Evolutionary conservation across 2,797 vertebrate species (phyloP), one percentile per base, ranked within the genome.

Genomic region (Poeciliopsis gracilis): DNA sequence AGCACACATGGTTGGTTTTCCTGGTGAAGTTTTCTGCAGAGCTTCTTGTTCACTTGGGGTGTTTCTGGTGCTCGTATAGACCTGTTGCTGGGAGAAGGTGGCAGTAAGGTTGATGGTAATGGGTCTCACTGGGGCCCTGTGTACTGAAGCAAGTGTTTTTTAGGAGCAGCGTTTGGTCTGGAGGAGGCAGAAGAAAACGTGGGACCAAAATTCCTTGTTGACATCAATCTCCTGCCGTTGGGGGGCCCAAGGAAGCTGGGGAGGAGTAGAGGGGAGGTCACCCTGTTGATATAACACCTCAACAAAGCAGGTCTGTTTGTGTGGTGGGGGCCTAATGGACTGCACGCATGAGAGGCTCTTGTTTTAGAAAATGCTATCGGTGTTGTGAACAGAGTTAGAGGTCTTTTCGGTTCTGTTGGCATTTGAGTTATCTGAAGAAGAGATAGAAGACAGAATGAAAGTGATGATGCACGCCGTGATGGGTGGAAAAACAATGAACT

Each of bases 241-340:
- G 93, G 95, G 93, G 93, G 95, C 93, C 93, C 93, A 91, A 95
- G 91, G 94, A 95, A 95, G 92, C 91, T 76, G 88, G 89, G 86
- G 89, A 91, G 92, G 91, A 93, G 92, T 87, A 89, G 92, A 93
- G 90, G 91, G 89, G 90, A 89, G 93, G 91, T 93, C 87, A 83
- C 91, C 88, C 87, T 96, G 95, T 96, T 95, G 94, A 95, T 95
- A 92, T 92, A 95, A 96, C 94, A 95, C 95, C 95, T 95, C 92
- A 95, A 95, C 95, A 96, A 96, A 95, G 94, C 94, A 90, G 88
- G 93, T 87, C 94, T 95, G 93, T 96, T 94, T 95, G 90, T 91
- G 93, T 92, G 93, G 91, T 89, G 87, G 91, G 59, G 84, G 78
- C 84, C 88, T 91, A 93, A 94, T 95, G 93, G 92, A 93, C 92